Base-by-base conservation (phyloP, 2,113 vertebrate species). In the Sylvia atricapilla region DNA sequence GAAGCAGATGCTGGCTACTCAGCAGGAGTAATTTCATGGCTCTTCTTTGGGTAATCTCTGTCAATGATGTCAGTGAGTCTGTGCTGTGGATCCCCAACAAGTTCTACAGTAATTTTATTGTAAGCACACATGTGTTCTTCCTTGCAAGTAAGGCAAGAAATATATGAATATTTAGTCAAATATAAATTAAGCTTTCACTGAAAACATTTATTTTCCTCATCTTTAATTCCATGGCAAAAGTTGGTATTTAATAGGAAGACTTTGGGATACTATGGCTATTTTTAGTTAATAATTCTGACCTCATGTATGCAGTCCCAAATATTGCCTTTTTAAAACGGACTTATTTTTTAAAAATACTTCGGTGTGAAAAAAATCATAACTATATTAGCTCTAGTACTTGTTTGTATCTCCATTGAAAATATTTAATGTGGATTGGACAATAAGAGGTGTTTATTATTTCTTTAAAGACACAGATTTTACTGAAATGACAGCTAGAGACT, bases 231-330 rank as follows among this genome's bases (percentile, higher is more conserved):
- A 5, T 33, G 6, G 23, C 46, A 52, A 62, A 83, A 83, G 2
- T 1, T 44, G 12, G 6, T 31, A 80, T 46, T 87, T 62, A 62
- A 49, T 20, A 43, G 2, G 6, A 78, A 68, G 11, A 47, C 5
- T 58, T n/a, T 43, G 10, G 16, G 5, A 2, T 49, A 25, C 55
- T 43, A 74, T 0, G 1, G 6, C 1, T 70, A 20, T 31, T 53
- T 87, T 74, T 67, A 5, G 10, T 82, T 76, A 52, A 44, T 24
- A 69, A 72, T 2, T 75, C 33, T 64, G 15, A 4, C 3, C 4
- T 90, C 20, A 10, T 10, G 5, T 68, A 19, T 44, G 27, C 30
- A 69, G 12, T 81, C 27, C 7, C 37, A 89, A 77, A 66, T 69
- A 59, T 9, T n/a, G 8, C 3, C 16, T 59, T 74, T 90, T 93